Base-by-base conservation (phyloP, 2,797 vertebrate genomes). In the Bradypodion ventrale region DNA sequence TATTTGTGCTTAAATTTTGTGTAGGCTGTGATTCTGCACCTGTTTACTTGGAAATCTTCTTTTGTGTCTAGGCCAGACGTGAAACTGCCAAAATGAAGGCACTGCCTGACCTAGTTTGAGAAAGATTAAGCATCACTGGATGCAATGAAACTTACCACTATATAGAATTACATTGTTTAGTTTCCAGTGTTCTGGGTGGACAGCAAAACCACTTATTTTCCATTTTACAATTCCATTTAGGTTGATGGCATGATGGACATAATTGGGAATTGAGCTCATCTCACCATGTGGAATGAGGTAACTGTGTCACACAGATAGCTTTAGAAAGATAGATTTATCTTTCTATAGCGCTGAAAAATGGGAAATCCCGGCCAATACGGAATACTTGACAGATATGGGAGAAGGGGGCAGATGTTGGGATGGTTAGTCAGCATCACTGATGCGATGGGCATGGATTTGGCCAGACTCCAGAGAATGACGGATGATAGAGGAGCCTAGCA, bases 281-380 rank as follows among this genome's bases (percentile, higher is more conserved):
- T 85, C 46, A 81, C n/a, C n/a, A 68, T 62, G 37, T 75, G 62
- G 52, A 60, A 81, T 69, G 46, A 72, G 27, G n/a, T 78, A 16
- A 23, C 25, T 66, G 62, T 44, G 63, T 80, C 40, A 69, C 32
- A 65, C 49, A 3, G 5, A 23, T 75, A 46, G 56, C 62, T 69
- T 40, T 7, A 56, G 8, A 81, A 49, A 76, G 37, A 69, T 46
- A n/a, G n/a, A n/a, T n/a, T n/a, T n/a, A n/a, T n/a, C n/a, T n/a
- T n/a, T n/a, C n/a, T n/a, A n/a, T n/a, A n/a, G n/a, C n/a, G n/a
- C n/a, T n/a, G n/a, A n/a, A n/a, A n/a, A n/a, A n/a, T n/a, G n/a
- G n/a, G n/a, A n/a, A n/a, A n/a, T n/a, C n/a, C n/a, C n/a, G n/a
- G n/a, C n/a, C n/a, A n/a, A n/a, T n/a, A n/a, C n/a, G n/a, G n/a